Evolutionary conservation across 2,797 vertebrate species (phyloP), one percentile per base, ranked within the genome.

Genomic region (Arrhamphus sclerolepis): DNA sequence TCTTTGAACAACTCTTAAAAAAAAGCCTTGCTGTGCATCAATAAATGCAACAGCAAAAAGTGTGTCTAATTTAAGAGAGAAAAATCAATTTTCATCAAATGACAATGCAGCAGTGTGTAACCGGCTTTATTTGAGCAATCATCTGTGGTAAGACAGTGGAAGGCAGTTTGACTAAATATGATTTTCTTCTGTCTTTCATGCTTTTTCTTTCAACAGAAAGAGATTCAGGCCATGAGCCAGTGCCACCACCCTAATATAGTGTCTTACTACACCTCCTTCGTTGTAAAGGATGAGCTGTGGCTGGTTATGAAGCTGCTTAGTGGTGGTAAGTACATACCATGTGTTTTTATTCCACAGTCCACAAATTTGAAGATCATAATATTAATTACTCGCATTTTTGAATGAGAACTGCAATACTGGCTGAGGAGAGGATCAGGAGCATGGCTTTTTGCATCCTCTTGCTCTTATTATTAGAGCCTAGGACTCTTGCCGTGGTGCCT

Each of bases 141-240:
- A 4, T 34, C 10, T 34, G 34, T 21, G 4, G 6, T n/a, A 22
- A 39, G 18, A 17, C 9, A 22, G 18, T 7, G 38, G 48, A 28
- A 38, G 4, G 24, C 11, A 7, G 1, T 22, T 49, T 16, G 54
- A 4, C n/a, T 57, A n/a, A 17, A 39, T 21, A 56, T 0, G 6
- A 46, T 46, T 62, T n/a, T 60, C 1, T 66, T n/a, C 3, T 54
- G 4, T 62, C 11, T 38, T 10, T n/a, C 14, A 0, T 72, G 2
- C 16, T 13, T 68, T 40, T 41, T 75, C 78, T 76, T 62, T 81
- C 70, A 78, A 70, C 91, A 98, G 97, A 99, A 98, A 95, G 97
- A 99, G 93, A 99, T 99, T 81, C 97, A 99, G 91, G 97, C 97
- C 56, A 98, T 99, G 97, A 98, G 97, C 83, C 97, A 98, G 83